These are phyloP conservation scores for Gracilinanus agilis DNA, from an alignment of 2,113 vertebrate genomes.

Conservation along the genomic window DNA sequence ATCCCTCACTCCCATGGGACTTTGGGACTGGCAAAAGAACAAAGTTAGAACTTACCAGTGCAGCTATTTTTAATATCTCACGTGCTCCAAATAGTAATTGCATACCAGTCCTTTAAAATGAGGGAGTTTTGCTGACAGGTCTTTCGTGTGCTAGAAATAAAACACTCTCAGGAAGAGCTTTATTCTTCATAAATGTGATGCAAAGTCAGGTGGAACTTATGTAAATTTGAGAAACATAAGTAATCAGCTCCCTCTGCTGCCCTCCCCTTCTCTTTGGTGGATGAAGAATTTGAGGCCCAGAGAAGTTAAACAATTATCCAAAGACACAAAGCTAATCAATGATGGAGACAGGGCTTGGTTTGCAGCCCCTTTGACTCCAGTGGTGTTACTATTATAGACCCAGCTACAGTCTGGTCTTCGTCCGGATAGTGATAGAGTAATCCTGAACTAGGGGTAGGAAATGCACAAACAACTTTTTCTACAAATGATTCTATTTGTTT, in stretches of 20 bases:
- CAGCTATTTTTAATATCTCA: conserved; percentile 74
- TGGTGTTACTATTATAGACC: neutral
- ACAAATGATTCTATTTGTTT: conserved; percentile 19
- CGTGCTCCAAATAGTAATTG: conserved; percentile 70
- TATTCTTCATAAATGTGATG: conserved; percentile 47
- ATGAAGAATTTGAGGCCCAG: neutral
- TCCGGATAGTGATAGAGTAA: neutral
- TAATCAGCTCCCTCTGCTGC: neutral
- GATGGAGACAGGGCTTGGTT: neutral
- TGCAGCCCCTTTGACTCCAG: neutral
- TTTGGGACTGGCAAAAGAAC: conserved; percentile 75
- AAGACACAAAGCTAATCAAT: neutral
- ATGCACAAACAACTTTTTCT: neutral
- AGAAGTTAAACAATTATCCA: neutral
- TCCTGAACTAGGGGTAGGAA: conserved; percentile 11
- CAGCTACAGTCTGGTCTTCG: neutral
- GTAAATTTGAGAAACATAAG: neutral
- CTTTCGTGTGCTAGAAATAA: conserved; percentile 59
- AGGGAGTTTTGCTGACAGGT: conserved; percentile 55
- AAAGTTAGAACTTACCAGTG: conserved; percentile 74
- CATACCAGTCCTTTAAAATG: conserved; percentile 74
- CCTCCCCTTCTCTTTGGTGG: neutral
- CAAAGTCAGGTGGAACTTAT: conserved; percentile 31
- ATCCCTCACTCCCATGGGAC: conserved; percentile 57
- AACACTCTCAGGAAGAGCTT: conserved; percentile 51